Evolutionary conservation across 2,113 vertebrate genomes (phyloP).

Genomic region (Trematomus loennbergii): DNA sequence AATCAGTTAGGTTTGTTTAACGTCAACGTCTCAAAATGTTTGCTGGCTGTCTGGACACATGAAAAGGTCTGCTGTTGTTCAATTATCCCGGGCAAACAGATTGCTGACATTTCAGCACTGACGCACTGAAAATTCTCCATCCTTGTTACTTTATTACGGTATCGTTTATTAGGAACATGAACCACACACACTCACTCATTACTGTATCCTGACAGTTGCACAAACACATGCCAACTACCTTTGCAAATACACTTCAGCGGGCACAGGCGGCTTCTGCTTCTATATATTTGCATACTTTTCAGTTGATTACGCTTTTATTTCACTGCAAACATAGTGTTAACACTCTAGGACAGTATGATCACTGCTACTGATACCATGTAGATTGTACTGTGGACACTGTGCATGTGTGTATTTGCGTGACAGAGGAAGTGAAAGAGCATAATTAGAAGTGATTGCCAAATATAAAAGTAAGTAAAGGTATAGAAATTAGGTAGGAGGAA

Average conservation of each 20-base stretch:
- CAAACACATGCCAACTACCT: not conserved
- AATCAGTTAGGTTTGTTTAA: constrained; percentile 8
- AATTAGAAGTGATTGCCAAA: not conserved
- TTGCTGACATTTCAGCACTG: constrained; percentile 40
- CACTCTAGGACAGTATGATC: not conserved
- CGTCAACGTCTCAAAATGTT: not conserved
- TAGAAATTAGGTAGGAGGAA: not conserved
- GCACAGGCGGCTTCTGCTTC: not conserved
- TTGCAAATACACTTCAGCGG: not conserved
- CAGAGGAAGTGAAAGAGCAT: not conserved
- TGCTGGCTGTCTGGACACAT: not conserved
- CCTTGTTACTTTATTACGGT: constrained; percentile 20
- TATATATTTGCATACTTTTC: constrained; percentile 19
- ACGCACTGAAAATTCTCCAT: constrained; percentile 3
- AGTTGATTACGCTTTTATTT: constrained; percentile 40
- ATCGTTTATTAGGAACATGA: not conserved
- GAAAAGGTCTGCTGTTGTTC: constrained; percentile 49
- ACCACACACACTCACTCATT: not conserved
- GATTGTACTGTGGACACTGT: constrained; percentile 8
- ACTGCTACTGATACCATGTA: not conserved
- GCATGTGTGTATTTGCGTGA: not conserved
- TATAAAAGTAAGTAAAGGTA: not conserved
- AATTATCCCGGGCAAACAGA: constrained; percentile 13
- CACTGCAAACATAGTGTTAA: constrained; percentile 28
- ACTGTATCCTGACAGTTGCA: not conserved